Conservation (phyloP, 1,140 invertebrate species). For the Chironomus striatipennis region DNA sequence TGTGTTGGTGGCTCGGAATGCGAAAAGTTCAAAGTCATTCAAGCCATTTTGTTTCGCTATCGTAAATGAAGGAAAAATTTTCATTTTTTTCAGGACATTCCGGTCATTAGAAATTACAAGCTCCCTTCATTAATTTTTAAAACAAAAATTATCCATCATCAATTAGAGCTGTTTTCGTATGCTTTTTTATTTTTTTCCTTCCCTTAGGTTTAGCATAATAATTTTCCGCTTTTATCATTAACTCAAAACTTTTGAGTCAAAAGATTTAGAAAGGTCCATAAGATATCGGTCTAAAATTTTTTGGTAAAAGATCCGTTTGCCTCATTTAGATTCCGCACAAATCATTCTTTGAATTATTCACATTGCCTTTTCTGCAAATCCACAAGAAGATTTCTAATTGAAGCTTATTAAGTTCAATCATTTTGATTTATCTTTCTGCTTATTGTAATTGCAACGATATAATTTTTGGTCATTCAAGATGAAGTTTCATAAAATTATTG, state of each 20-base stretch:
- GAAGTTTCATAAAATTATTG: too few species aligned
- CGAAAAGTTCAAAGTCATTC: constrained; percentile 13
- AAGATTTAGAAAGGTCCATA: constrained; percentile 7
- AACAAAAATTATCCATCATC: constrained; percentile 14
- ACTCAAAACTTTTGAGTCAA: not conserved
- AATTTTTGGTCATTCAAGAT: too few species aligned
- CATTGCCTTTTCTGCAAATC: too few species aligned
- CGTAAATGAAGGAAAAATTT: not conserved
- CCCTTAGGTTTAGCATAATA: constrained; percentile 6
- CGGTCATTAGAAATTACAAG: constrained; percentile 7
- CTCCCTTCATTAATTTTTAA: constrained; percentile 14
- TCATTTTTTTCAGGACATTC: constrained; percentile 1
- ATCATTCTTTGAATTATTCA: too few species aligned
- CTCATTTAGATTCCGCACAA: too few species aligned
- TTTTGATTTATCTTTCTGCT: too few species aligned
- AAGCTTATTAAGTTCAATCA: too few species aligned
- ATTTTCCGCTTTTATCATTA: constrained; percentile 8
- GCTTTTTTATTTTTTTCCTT: not conserved
- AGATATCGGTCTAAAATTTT: not conserved
- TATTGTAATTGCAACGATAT: too few species aligned
- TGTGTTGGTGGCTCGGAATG: not conserved
- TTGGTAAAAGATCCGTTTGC: too few species aligned
- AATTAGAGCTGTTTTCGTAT: constrained; percentile 8
- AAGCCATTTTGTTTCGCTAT: constrained; percentile 12
- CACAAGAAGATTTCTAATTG: too few species aligned